phyloP scores from a whole-genome alignment of 2,888 invertebrate genomes.

The Helicoverpa assulta region DNA sequence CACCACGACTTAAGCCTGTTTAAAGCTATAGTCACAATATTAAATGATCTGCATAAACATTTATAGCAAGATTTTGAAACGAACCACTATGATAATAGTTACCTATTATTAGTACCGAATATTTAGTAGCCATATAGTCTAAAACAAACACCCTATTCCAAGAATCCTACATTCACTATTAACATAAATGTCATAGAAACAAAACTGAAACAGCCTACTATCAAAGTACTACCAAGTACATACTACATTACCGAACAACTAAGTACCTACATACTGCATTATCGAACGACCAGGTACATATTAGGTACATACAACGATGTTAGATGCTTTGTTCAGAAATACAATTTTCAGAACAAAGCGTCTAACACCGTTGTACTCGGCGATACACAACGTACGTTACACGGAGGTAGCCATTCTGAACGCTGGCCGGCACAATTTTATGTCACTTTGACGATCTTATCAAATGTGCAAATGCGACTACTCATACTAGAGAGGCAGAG shows the following conservation, averaged over 20 bases:
- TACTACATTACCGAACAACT: neutral
- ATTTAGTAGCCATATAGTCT: neutral
- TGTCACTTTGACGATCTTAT: slow-evolving; percentile 84
- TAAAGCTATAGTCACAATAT: too few relatives aligned
- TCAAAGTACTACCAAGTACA: neutral
- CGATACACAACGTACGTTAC: slow-evolving; percentile 55
- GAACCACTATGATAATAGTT: too few relatives aligned
- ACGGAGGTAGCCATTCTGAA: slow-evolving; percentile 66
- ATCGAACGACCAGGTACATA: too few relatives aligned
- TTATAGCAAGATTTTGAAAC: too few relatives aligned
- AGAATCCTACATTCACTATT: neutral
- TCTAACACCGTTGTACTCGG: slow-evolving; percentile 28
- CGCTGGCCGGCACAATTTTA: slow-evolving; percentile 77
- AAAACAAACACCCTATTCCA: neutral
- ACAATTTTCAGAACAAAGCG: slow-evolving; percentile 1
- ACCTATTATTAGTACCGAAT: too few relatives aligned
- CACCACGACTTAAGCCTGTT: too few relatives aligned
- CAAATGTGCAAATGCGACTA: slow-evolving; percentile 77
- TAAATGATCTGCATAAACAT: too few relatives aligned
- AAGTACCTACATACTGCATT: too few relatives aligned
- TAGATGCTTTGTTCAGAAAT: too few relatives aligned
- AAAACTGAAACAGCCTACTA: neutral
- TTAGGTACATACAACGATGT: too few relatives aligned
- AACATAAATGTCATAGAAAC: neutral
- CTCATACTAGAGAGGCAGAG: slow-evolving; percentile 62